Conservation (phyloP, 2,797 vertebrate species). For the Propithecus deckenii region DNA sequence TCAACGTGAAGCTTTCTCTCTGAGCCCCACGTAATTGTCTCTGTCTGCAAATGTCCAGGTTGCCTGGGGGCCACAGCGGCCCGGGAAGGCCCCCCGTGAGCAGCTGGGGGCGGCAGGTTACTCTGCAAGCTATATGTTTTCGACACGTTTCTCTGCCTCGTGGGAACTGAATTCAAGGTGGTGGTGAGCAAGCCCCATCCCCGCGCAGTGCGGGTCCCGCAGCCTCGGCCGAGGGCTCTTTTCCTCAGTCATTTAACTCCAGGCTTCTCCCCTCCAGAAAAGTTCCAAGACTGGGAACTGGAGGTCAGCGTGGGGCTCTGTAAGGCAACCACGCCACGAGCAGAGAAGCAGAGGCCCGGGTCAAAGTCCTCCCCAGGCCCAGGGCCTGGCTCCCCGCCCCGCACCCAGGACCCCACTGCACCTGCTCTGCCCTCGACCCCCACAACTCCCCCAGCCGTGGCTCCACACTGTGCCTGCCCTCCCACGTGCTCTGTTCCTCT, state of each 20-base stretch:
- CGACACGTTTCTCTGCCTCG: background rate
- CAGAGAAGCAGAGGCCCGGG: background rate
- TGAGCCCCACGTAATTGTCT: background rate
- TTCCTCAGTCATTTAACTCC: rapidly evolving
- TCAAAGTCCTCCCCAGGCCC: rapidly evolving
- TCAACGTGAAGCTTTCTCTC: background rate
- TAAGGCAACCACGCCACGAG: rapidly evolving
- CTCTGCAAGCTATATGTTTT: background rate
- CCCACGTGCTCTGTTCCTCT: too few relatives aligned
- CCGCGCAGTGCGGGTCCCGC: rapidly evolving
- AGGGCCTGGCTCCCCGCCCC: background rate
- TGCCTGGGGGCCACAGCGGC: background rate
- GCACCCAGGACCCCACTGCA: too few relatives aligned
- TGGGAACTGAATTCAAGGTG: background rate
- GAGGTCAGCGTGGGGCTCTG: rapidly evolving
- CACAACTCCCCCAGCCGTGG: too few relatives aligned
- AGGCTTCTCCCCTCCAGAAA: background rate
- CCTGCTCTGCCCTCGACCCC: too few relatives aligned
- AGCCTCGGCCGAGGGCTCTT: background rate
- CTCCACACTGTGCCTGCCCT: too few relatives aligned
- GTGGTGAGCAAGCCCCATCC: rapidly evolving
- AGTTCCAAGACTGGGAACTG: too few relatives aligned
- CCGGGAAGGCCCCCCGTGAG: rapidly evolving
- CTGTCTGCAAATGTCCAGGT: background rate
- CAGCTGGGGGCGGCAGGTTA: background rate